A percentile compares a stretch with the other conserved stretches of the same genome.
phyloP scores from a whole-genome alignment of 2,888 invertebrate species.

The Tiliacea citrago region DNA sequence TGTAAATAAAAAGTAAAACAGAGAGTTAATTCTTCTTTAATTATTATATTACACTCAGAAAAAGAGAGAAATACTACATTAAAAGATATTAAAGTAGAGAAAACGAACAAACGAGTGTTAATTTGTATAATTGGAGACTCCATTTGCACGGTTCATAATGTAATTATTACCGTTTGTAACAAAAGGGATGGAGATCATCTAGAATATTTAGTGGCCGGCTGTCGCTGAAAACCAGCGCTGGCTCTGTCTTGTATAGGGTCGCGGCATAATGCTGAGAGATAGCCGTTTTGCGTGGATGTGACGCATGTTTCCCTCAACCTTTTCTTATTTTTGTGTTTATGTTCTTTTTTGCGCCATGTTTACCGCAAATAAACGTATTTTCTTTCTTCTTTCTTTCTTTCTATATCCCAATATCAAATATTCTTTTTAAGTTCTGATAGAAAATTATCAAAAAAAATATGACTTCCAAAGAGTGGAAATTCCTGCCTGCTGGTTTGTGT shows the following conservation, averaged over 20 bases:
- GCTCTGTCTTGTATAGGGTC: too few species aligned
- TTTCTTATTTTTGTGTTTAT: too few species aligned
- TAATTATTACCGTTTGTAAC: background rate
- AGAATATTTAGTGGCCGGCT: too few species aligned
- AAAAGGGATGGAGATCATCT: background rate
- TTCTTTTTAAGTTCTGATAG: background rate
- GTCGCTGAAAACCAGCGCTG: too few species aligned
- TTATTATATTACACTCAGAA: background rate
- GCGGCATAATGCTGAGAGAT: too few species aligned
- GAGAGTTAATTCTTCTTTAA: background rate
- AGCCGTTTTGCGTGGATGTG: too few species aligned
- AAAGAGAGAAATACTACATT: background rate
- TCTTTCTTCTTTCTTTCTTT: too few species aligned
- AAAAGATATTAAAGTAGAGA: background rate
- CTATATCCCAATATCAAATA: too few species aligned
- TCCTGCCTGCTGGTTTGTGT: background rate
- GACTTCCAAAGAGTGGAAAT: background rate
- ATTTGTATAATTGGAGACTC: slow-evolving; percentile 1
- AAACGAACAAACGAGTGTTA: slow-evolving; percentile 11
- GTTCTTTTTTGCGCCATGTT: too few species aligned
- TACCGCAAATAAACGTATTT: too few species aligned
- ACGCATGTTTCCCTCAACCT: too few species aligned
- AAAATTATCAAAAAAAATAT: background rate
- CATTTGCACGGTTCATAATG: background rate
- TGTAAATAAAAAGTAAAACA: background rate